Conservation (phyloP, 2,113 vertebrate genomes). For the Bos indicus region DNA sequence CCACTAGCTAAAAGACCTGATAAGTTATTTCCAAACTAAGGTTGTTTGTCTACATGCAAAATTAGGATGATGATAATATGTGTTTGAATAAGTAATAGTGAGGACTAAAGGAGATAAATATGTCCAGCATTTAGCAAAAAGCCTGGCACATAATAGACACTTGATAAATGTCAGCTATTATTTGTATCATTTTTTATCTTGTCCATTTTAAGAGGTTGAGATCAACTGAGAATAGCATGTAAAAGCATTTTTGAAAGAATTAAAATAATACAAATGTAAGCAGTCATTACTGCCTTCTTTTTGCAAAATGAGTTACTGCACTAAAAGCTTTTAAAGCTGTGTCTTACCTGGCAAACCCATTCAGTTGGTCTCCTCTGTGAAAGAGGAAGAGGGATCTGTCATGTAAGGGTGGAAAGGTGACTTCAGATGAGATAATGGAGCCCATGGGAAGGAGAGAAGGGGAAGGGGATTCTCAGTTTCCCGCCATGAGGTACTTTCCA, state of each 20-base stretch:
- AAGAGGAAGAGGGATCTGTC: constrained; percentile 51
- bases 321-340: not conserved
- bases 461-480: constrained; percentile 56
- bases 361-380: constrained; percentile 34
- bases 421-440: not conserved
- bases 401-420: constrained; percentile 24
- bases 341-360: not conserved
- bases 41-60: not conserved
- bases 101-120: constrained; percentile 8
- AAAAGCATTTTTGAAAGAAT: not conserved
- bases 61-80: not conserved
- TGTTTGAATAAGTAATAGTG: not conserved
- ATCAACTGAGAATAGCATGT: not conserved
- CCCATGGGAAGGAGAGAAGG: constrained; percentile 21
- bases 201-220: not conserved
- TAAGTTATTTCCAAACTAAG: not conserved
- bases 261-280: not conserved
- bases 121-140: not conserved
- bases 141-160: not conserved
- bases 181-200: not conserved
- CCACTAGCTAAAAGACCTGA: not conserved
- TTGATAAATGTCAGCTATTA: not conserved
- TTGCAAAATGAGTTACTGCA: not conserved
- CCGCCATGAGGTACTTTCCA: constrained; percentile 59
- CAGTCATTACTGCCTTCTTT: not conserved